Conservation (phyloP, 2,888 invertebrate species). For the Machimus atricapillus region DNA sequence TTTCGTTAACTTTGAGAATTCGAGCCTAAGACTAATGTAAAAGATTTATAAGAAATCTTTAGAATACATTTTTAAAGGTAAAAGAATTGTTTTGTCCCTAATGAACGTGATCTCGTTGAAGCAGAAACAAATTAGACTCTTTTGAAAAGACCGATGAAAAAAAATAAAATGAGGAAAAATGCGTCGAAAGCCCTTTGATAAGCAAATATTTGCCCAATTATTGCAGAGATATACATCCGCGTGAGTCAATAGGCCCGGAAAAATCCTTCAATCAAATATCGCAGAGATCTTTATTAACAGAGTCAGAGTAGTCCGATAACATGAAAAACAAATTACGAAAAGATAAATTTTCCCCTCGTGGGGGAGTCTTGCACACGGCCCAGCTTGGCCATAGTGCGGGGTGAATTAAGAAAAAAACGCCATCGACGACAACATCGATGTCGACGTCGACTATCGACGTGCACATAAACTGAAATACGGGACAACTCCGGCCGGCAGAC, state of each 20-base stretch:
- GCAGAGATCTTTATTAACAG: conserved; percentile 38
- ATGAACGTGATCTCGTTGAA: not conserved
- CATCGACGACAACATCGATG: not conserved
- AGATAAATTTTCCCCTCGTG: conserved; percentile 37
- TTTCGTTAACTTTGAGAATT: not conserved
- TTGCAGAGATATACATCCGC: not conserved
- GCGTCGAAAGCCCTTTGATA: not conserved
- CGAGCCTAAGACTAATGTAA: not conserved
- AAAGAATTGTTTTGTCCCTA: not conserved
- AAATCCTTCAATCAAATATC: conserved; percentile 42
- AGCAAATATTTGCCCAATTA: not conserved
- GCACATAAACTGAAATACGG: not conserved
- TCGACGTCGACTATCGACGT: not conserved
- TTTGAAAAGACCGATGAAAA: not conserved
- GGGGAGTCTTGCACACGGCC: not conserved
- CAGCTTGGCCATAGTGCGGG: not conserved
- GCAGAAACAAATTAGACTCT: not conserved
- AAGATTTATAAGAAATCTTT: not conserved
- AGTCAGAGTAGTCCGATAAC: conserved; percentile 33
- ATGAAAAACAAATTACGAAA: conserved; percentile 41
- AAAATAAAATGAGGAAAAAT: not conserved
- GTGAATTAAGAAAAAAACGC: not conserved
- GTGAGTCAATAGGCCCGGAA: not conserved
- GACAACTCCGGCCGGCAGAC: not conserved
- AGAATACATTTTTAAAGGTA: not conserved